Evolutionary conservation across 2,113 vertebrate species (phyloP).

Genomic region (Microcebus jonahi): DNA sequence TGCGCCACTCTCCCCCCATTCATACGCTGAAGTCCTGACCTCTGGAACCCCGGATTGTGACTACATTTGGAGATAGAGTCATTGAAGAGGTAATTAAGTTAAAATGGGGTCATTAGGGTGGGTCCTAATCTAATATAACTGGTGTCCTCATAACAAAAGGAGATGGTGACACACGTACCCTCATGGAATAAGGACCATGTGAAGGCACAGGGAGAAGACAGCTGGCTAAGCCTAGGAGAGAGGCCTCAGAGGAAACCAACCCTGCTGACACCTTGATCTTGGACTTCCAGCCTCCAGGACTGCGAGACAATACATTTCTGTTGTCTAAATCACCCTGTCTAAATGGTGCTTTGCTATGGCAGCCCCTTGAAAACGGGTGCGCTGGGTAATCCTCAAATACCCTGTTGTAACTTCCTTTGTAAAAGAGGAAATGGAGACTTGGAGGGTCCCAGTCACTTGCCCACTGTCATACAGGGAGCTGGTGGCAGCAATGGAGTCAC

Average conservation of each 20-base stretch:
- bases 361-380: accelerated
- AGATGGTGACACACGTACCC: too few relatives aligned
- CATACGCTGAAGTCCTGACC: not conserved
- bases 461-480: not conserved
- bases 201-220: not conserved
- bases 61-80: not conserved
- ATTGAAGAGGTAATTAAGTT: not conserved
- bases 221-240: not conserved
- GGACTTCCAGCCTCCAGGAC: not conserved
- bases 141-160: not conserved
- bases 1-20: accelerated
- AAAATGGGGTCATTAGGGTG: not conserved
- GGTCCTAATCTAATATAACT: not conserved
- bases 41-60: not conserved
- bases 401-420: not conserved
- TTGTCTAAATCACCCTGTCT: not conserved
- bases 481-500: not conserved
- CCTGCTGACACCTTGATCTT: not conserved
- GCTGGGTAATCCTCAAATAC: accelerated
- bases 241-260: not conserved
- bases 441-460: not conserved
- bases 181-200: accelerated
- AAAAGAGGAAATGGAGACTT: not conserved
- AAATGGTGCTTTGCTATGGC: accelerated
- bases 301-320: not conserved